These are phyloP conservation scores for Aphelocoma coerulescens DNA, from an alignment of 2,113 vertebrate species.

Conservation along the genomic window DNA sequence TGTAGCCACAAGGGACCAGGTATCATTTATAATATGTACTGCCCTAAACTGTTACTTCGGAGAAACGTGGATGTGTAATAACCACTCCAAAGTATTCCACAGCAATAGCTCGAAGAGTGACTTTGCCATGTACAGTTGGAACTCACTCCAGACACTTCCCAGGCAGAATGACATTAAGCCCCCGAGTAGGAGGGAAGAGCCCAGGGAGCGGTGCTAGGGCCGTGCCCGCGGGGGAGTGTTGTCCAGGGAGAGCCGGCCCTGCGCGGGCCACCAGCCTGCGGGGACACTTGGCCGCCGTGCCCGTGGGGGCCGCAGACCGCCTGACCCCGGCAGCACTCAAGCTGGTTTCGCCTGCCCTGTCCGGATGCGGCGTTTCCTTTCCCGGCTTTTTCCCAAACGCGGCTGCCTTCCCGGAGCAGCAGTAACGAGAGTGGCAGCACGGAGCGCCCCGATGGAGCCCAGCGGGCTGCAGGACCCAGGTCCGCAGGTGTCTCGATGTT, in stretches of 20 bases:
- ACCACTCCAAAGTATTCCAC: not conserved
- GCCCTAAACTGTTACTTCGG: constrained; percentile 44
- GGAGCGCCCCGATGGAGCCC: not conserved
- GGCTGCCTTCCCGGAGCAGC: not conserved
- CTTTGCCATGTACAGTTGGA: not conserved
- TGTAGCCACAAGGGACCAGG: constrained; percentile 33
- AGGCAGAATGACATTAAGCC: not conserved
- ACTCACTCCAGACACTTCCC: not conserved
- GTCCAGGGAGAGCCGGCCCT: too few relatives aligned
- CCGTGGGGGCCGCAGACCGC: not conserved
- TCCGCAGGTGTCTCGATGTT: not conserved
- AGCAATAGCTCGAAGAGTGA: not conserved
- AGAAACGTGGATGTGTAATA: constrained; percentile 19
- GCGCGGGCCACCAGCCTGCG: not conserved
- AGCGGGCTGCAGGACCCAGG: not conserved
- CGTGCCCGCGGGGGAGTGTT: accelerated
- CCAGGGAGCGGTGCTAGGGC: not conserved
- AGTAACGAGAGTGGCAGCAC: not conserved
- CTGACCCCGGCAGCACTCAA: not conserved
- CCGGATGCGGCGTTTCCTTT: not conserved
- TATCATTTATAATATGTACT: constrained; percentile 31
- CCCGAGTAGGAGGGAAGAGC: not conserved
- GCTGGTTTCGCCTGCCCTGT: not conserved
- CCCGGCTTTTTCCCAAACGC: not conserved
- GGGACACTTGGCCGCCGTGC: not conserved